Percentiles rank a stretch among this genome's conserved stretches.
Conservation (phyloP, 92 coral and sea anemone genomes). For the Umimayanthus chanpuru region DNA sequence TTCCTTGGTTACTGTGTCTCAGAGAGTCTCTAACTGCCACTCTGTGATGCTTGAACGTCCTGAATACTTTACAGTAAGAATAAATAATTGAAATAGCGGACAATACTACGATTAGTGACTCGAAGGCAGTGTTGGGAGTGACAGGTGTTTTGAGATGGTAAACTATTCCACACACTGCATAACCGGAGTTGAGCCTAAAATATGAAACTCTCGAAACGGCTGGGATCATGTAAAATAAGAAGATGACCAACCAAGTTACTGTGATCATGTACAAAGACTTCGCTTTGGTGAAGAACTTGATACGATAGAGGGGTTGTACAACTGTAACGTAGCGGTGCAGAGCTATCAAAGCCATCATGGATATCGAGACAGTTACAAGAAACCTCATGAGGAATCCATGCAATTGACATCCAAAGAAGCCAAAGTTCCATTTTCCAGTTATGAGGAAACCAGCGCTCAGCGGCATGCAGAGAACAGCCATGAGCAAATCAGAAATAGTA, state of each 20-base stretch:
- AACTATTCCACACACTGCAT: slow-evolving; percentile 5
- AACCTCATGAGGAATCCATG: slow-evolving; percentile 7
- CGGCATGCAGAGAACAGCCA: slow-evolving; percentile 1
- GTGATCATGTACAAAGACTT: neutral
- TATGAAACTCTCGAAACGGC: neutral
- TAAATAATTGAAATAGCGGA: neutral
- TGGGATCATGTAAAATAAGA: neutral
- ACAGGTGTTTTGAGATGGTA: slow-evolving; percentile 7
- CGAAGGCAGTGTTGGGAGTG: neutral
- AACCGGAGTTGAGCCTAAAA: slow-evolving; percentile 5
- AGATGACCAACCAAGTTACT: neutral
- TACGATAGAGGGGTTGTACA: neutral
- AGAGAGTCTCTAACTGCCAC: neutral
- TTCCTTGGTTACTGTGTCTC: neutral
- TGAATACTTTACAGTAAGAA: neutral
- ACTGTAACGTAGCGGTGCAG: neutral
- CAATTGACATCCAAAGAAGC: neutral
- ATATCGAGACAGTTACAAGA: neutral
- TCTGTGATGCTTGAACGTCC: neutral
- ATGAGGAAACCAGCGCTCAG: neutral
- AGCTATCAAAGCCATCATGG: neutral
- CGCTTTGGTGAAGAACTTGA: slow-evolving; percentile 1
- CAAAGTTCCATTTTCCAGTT: neutral
- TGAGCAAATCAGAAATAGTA: neutral
- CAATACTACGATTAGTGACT: neutral